Conservation (phyloP, 2,888 invertebrate genomes). For the Ormyrus rosae region DNA sequence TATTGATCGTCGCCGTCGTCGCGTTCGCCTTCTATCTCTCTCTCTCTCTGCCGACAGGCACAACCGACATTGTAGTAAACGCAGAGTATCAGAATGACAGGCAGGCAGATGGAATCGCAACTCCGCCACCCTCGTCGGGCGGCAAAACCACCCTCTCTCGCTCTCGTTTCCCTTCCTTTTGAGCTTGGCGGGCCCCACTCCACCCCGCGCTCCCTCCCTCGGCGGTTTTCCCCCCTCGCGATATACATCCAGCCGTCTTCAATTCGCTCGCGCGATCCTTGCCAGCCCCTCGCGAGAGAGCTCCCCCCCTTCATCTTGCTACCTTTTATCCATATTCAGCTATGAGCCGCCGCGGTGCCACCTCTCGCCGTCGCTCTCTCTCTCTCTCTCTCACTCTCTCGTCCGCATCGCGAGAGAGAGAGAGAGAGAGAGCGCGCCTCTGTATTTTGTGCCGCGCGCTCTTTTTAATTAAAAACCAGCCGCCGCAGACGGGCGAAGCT, state of each 20-base stretch:
- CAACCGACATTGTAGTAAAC: constrained; percentile 7
- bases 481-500: background rate
- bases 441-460: constrained; percentile 4
- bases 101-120: constrained; percentile 76
- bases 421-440: background rate
- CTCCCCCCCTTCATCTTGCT: constrained; percentile 24
- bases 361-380: constrained; percentile 5
- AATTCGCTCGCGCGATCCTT: constrained; percentile 74
- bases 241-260: constrained; percentile 64
- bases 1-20: constrained; percentile 73
- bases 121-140: constrained; percentile 63
- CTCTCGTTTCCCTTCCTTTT: constrained; percentile 40
- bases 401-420: background rate
- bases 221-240: constrained; percentile 63
- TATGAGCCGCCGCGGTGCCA: constrained; percentile 25
- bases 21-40: background rate
- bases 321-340: constrained; percentile 44
- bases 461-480: constrained; percentile 50
- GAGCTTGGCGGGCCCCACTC: constrained; percentile 8
- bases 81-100: constrained; percentile 75
- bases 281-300: constrained; percentile 48
- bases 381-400: background rate
- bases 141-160: constrained; percentile 22
- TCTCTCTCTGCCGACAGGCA: constrained; percentile 10
- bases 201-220: constrained; percentile 62